phyloP scores from a whole-genome alignment of 2,113 vertebrate species.

The Zosterops hypoxanthus region DNA sequence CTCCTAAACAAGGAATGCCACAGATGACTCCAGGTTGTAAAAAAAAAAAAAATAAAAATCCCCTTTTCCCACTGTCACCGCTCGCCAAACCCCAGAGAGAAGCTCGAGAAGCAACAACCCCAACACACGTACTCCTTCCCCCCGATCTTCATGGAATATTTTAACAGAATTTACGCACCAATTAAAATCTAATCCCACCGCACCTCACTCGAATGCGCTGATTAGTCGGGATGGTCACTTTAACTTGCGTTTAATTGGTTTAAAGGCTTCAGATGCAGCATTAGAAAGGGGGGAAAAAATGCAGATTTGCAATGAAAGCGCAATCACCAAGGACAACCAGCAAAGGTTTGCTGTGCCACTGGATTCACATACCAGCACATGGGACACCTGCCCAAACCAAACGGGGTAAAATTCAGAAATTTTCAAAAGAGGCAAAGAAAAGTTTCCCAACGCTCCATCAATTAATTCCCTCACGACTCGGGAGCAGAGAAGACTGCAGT shows the following conservation, averaged over 20 bases:
- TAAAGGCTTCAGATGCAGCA: conserved; percentile 24
- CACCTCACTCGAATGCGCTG: not conserved
- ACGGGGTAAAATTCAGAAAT: not conserved
- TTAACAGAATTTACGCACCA: not conserved
- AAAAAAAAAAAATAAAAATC: not conserved
- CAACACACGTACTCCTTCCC: rapidly evolving
- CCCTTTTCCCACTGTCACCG: not conserved
- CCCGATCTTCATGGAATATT: not conserved
- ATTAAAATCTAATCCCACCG: not conserved
- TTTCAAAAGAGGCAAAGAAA: not conserved
- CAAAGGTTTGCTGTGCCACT: not conserved
- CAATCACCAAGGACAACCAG: not conserved
- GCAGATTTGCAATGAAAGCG: not conserved
- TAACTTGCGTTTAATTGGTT: conserved; percentile 40
- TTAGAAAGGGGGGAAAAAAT: not conserved
- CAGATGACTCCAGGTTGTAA: not conserved
- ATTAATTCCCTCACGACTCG: not conserved
- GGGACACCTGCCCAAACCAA: not conserved
- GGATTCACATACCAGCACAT: not conserved
- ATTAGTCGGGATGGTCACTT: not conserved
- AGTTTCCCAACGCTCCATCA: not conserved
- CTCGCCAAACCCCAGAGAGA: not conserved
- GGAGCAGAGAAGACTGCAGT: not conserved
- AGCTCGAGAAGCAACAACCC: not conserved
- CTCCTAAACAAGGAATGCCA: not conserved